Evolutionary conservation across 2,797 vertebrate species (phyloP).

Genomic region (Apodemus agrarius): DNA sequence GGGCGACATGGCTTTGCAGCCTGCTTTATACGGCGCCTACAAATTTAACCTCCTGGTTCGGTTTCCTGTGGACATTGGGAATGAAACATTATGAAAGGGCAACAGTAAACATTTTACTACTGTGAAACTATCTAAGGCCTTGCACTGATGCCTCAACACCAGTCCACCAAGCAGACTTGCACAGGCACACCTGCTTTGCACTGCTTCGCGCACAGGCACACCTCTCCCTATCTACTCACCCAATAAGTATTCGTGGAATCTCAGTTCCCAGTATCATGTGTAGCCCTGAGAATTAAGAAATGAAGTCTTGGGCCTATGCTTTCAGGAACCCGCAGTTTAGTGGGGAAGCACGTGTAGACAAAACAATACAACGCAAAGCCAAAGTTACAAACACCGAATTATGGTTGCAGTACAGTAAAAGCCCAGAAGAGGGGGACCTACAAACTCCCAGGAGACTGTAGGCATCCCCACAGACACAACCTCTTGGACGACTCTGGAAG

Average conservation of each 20-base stretch:
- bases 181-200: background rate
- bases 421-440: background rate
- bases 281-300: conserved; percentile 54
- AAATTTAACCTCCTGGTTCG: background rate
- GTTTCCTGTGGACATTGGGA: conserved; percentile 37
- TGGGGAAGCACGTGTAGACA: conserved; percentile 4
- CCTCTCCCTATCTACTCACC: background rate
- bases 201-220: background rate
- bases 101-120: background rate
- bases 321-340: background rate
- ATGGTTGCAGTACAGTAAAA: background rate
- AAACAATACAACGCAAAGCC: background rate
- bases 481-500: background rate
- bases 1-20: background rate
- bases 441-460: background rate
- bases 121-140: background rate
- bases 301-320: background rate
- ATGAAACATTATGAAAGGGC: conserved; percentile 25
- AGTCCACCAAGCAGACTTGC: background rate
- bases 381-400: background rate
- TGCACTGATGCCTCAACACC: background rate
- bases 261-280: background rate
- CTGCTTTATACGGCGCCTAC: background rate
- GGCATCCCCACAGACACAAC: conserved; percentile 25
- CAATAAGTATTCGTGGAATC: background rate